These are phyloP conservation scores for Ciona savignyi DNA, from an alignment of 23 tunicate genomes.

Conservation along the genomic window DNA sequence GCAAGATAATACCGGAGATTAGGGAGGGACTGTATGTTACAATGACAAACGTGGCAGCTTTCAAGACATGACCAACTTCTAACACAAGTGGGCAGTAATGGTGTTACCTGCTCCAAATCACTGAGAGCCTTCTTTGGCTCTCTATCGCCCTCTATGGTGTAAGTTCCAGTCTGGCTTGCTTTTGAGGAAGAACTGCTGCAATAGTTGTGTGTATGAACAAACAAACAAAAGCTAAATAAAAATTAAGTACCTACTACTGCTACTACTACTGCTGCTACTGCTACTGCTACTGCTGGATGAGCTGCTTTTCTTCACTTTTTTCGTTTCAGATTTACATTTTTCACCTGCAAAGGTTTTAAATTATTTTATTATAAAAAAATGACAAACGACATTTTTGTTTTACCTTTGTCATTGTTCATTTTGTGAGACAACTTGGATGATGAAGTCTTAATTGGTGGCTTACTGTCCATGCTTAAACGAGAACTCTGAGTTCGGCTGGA, in stretches of 20 bases:
- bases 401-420: too few relatives aligned
- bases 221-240: too few relatives aligned
- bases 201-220: background rate
- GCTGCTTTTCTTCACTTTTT: background rate
- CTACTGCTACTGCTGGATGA: background rate
- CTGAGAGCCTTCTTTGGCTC: conserved; percentile 10
- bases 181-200: conserved; percentile 5
- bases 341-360: too few relatives aligned
- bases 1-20: background rate
- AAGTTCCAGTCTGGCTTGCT: conserved; percentile 53
- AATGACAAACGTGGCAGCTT: background rate
- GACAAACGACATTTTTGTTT: too few relatives aligned
- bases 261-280: background rate
- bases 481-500: too few relatives aligned
- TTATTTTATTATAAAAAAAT: too few relatives aligned
- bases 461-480: too few relatives aligned
- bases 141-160: conserved; percentile 64
- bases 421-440: too few relatives aligned
- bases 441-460: too few relatives aligned
- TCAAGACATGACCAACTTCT: too few relatives aligned
- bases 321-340: background rate
- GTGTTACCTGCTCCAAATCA: conserved; percentile 29
- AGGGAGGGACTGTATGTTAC: background rate
- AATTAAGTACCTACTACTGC: too few relatives aligned
- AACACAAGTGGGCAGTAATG: background rate